Conservation (phyloP, 2,888 invertebrate genomes). For the Rhorus exstirpatorius region DNA sequence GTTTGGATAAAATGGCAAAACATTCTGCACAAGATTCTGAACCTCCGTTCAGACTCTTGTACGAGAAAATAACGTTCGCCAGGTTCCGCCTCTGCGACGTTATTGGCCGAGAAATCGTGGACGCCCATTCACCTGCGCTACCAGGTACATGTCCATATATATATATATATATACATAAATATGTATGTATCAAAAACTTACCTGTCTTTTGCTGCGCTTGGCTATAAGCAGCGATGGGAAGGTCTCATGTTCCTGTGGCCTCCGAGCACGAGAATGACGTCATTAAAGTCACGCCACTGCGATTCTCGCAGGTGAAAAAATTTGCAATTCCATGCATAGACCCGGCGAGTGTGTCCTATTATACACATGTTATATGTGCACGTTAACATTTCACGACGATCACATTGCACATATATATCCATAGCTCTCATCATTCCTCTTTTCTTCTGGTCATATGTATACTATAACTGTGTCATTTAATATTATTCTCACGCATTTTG, state of each 20-base stretch:
- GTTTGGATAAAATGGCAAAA: conserved; percentile 55
- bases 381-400: conserved; percentile 53
- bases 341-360: conserved; percentile 6
- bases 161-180: background rate
- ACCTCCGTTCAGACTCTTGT: conserved; percentile 63
- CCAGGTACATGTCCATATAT: conserved; percentile 67
- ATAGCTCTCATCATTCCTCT: background rate
- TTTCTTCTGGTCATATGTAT: conserved; percentile 1
- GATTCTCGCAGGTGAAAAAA: conserved; percentile 74
- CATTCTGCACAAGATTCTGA: conserved; percentile 43
- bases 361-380: background rate
- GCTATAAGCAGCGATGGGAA: conserved; percentile 74
- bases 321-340: conserved; percentile 56
- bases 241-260: conserved; percentile 72
- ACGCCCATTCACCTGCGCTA: conserved; percentile 83
- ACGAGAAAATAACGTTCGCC: conserved; percentile 80
- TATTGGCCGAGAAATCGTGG: conserved; percentile 81
- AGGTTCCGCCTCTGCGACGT: conserved; percentile 82
- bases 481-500: conserved; percentile 1
- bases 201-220: conserved; percentile 26
- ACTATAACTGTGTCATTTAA: too few relatives aligned
- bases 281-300: conserved; percentile 81
- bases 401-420: background rate
- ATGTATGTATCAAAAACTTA: conserved; percentile 18
- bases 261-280: conserved; percentile 79